A percentile compares a stretch with the other conserved stretches of the same genome.
phyloP scores from a whole-genome alignment of 2,113 vertebrate genomes.

The Pitta sordida region DNA sequence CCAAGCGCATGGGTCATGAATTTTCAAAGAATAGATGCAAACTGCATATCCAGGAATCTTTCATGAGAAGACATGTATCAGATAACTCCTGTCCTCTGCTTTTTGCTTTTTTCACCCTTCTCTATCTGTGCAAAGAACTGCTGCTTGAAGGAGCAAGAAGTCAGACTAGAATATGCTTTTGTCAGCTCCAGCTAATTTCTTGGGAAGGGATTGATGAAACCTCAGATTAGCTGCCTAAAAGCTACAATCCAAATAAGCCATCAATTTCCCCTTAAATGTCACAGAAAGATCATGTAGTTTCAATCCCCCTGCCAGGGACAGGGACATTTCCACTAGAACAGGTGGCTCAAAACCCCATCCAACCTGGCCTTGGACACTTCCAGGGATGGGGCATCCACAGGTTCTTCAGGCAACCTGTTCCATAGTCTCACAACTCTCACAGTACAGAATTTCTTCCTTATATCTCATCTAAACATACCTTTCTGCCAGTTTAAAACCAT shows the following conservation, averaged over 20 bases:
- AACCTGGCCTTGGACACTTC: accelerated
- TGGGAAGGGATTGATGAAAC: neutral
- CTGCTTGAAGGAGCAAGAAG: neutral
- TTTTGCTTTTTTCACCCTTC: accelerated
- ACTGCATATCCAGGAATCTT: neutral
- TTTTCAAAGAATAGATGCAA: neutral
- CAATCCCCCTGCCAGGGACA: neutral
- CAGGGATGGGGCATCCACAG: neutral
- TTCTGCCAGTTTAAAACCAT: neutral
- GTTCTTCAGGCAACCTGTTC: neutral
- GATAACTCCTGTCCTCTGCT: neutral
- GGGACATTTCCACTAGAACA: accelerated
- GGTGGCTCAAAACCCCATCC: neutral
- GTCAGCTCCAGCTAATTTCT: neutral
- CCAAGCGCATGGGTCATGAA: no score
- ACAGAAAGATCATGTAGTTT: neutral
- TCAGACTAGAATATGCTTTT: neutral
- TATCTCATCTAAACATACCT: accelerated
- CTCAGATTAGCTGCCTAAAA: neutral
- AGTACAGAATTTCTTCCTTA: neutral
- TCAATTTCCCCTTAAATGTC: neutral
- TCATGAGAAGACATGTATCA: neutral
- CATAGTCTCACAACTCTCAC: neutral
- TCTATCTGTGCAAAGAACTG: neutral
- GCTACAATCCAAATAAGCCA: neutral